Conservation (phyloP, 2,797 vertebrate species). For the Ispidina lecontei region DNA sequence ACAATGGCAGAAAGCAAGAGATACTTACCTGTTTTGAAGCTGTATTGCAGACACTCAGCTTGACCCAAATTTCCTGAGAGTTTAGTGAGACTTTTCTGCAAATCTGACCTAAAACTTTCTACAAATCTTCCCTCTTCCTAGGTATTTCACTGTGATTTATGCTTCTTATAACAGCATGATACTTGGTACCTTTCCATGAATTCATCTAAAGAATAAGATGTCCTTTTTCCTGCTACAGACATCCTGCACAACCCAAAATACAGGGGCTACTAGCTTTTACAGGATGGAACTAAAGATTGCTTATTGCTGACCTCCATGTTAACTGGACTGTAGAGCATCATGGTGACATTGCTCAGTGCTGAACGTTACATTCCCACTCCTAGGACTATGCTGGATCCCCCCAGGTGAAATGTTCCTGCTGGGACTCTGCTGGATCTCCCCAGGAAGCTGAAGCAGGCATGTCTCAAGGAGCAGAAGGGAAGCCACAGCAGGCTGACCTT, state of each 20-base stretch:
- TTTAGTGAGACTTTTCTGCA: neutral
- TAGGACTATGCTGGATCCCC: too few species aligned
- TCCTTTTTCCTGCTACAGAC: neutral
- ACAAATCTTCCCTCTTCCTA: neutral
- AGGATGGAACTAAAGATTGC: neutral
- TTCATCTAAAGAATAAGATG: neutral
- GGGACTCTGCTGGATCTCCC: neutral
- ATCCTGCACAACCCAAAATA: neutral
- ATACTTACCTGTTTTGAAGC: conserved; percentile 2
- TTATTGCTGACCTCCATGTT: neutral
- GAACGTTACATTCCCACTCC: neutral
- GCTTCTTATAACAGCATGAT: neutral
- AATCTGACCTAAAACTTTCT: conserved; percentile 34
- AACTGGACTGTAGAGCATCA: neutral
- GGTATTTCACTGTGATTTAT: neutral
- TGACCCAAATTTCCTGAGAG: conserved; percentile 19
- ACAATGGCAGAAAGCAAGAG: neutral
- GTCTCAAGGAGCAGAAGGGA: neutral
- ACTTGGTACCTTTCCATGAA: neutral
- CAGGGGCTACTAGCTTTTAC: neutral
- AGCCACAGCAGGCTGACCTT: neutral
- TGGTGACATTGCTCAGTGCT: neutral
- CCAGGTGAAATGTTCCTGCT: neutral
- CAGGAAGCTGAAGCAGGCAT: neutral
- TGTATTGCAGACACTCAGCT: neutral